phyloP scores from a whole-genome alignment of 1,140 invertebrate species.

The Drosophila azteca region DNA sequence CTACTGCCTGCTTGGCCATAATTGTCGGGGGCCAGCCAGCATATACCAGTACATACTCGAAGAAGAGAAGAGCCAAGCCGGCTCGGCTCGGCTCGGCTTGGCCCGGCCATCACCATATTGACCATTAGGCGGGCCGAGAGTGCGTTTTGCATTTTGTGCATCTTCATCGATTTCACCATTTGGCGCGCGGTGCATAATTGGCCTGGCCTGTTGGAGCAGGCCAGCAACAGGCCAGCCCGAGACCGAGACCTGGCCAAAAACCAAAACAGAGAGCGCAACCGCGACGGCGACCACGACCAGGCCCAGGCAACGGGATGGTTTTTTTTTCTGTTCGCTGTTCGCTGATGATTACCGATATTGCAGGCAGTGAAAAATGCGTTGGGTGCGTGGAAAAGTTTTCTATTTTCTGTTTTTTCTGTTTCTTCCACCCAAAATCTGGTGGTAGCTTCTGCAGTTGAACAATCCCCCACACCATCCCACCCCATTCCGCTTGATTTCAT shows the following conservation, averaged over 20 bases:
- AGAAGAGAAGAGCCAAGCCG: constrained; percentile 14
- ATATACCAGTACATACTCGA: constrained; percentile 55
- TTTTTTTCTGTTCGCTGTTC: constrained; percentile 14
- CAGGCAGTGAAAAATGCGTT: constrained; percentile 73
- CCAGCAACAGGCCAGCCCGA: constrained; percentile 31
- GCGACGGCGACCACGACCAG: constrained; percentile 4
- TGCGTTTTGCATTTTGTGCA: constrained; percentile 80
- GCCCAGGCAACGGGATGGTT: constrained; percentile 38
- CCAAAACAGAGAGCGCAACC: constrained; percentile 19
- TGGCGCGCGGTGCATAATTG: constrained; percentile 77
- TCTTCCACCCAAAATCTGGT: constrained; percentile 49
- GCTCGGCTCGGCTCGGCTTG: no score
- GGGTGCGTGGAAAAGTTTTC: constrained; percentile 71
- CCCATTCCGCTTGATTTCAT: constrained; percentile 23
- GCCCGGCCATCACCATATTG: constrained; percentile 70
- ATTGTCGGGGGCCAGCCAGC: constrained; percentile 73
- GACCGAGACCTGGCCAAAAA: constrained; percentile 48
- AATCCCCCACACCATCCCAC: constrained; percentile 17
- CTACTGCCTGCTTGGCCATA: constrained; percentile 67
- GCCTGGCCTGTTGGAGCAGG: constrained; percentile 34
- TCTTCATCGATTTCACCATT: constrained; percentile 82
- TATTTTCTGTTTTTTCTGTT: constrained; percentile 29
- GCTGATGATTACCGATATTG: constrained; percentile 76
- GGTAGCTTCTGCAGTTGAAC: constrained; percentile 7
- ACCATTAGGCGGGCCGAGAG: constrained; percentile 72